Base-by-base conservation (phyloP, 2,113 vertebrate species). In the Polypterus senegalus region DNA sequence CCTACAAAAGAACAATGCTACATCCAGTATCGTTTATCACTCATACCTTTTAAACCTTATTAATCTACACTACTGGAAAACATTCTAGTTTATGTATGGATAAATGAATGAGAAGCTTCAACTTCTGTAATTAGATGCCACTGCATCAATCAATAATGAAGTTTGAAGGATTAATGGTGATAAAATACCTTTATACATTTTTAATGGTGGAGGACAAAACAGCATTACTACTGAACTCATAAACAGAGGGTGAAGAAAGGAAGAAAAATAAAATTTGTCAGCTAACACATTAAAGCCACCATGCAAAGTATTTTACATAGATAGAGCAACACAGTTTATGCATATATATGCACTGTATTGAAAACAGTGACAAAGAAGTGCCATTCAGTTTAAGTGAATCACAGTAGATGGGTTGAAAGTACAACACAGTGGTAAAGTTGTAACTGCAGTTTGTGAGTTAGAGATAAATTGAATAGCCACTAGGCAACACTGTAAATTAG, bases 181-280 rank as follows among this genome's bases (percentile, higher is more conserved):
- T 46, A 44, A 9, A 44, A 62, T 62, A 62, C 52, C 48, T 5
- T 62, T 5, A 7, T 62, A 49, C 43, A 62, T 62, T 62, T 52
- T 62, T 62, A 62, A 62, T 62, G 61, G 4, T 45, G 51, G 5
- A 62, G 44, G 43, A 54, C 2, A 54, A 51, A 8, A 49, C 7
- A 3, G 47, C 1, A 11, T 45, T n/a, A 10, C 52, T 54, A 9
- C 46, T 9, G 60, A 8, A 53, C 4, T 52, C 27, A 27, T 27
- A 27, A 27, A 27, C 27, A 27, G 27, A 27, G 27, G 27, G 27
- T 27, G 27, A 27, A 27, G n/a, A n/a, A n/a, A n/a, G 27, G 27
- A 2, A 27, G 27, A 52, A 8, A 52, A 52, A 47, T 10, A 3
- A 11, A 54, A 47, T 6, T 54, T 47, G 47, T 52, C 6, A 46